Evolutionary conservation across 2,888 invertebrate genomes (phyloP), one percentile per base, ranked within the genome.

Genomic region (Thereva unica): DNA sequence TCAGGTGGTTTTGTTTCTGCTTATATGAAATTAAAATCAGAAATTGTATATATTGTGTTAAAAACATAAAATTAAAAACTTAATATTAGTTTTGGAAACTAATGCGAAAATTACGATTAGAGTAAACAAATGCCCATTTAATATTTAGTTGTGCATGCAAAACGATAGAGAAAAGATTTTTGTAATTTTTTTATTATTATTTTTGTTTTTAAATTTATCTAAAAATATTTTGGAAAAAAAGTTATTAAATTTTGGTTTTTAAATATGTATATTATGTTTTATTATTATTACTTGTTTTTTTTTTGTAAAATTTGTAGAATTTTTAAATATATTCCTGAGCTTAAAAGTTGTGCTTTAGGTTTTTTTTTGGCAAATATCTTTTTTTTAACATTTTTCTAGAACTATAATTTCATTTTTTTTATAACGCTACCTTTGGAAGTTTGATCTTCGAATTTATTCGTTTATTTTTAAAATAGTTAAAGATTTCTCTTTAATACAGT

Each of bases 191-290:
- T 5, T 41, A n/a, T n/a, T 55, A 23, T 35, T n/a, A n/a, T 42
- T 53, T 52, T 64, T 44, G 40, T 64, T 64, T n/a, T 41, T 54
- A 64, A 64, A 64, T 64, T 64, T 64, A 37, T 54, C 64, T 64
- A 64, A 64, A 64, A 64, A 64, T 64, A 64, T 64, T 53, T 37
- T 10, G 53, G 53, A 64, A 50, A 50, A 45, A 49, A 49, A 49
- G 38, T 37, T 47, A 35, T 61, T 53, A 23, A 4, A 34, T 34
- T 50, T 50, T 50, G 23, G 12, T 40, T 61, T 50, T 49, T 50
- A 49, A 38, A 23, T 23, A 23, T 23, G 23, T 23, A 23, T 23
- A 23, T 23, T 23, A 23, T 23, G 23, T 23, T 23, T 23, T 23
- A 23, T 23, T 23, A 23, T 23, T 23, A 23, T 23, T 23, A 23